Percentiles rank a stretch among this genome's conserved stretches.
phyloP scores from a whole-genome alignment of 2,797 vertebrate species.

The Tauraco hartlaubi region DNA sequence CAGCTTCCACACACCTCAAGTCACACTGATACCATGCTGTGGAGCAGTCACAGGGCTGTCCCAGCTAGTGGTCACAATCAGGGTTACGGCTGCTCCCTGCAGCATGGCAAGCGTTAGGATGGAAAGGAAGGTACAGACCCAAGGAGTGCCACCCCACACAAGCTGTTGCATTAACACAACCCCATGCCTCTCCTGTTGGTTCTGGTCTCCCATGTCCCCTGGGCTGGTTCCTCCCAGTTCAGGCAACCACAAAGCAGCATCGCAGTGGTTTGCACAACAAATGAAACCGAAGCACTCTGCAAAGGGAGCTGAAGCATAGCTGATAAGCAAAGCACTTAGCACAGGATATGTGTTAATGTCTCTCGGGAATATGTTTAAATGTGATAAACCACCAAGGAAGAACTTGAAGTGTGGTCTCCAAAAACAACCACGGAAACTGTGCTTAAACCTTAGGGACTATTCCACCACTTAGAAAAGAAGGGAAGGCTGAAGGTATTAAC shows the following conservation, averaged over 20 bases:
- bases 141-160: neutral
- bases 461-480: neutral
- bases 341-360: neutral
- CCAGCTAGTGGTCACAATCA: neutral
- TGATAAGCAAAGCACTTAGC: conserved; percentile 52
- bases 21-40: rapidly evolving
- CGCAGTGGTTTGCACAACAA: neutral
- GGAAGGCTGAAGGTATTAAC: neutral
- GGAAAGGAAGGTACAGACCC: neutral
- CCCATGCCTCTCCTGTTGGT: neutral
- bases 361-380: conserved; percentile 20
- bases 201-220: neutral
- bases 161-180: neutral
- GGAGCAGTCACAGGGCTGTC: neutral
- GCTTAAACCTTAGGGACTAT: neutral
- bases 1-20: rapidly evolving
- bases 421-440: neutral
- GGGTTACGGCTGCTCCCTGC: neutral
- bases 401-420: neutral
- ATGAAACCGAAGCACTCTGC: neutral
- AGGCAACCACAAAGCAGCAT: neutral
- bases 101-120: neutral
- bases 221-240: neutral
- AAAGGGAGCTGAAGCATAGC: neutral
- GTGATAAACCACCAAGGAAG: conserved; percentile 33